phyloP scores from a whole-genome alignment of 2,888 invertebrate genomes.

The Branchellion lobata region DNA sequence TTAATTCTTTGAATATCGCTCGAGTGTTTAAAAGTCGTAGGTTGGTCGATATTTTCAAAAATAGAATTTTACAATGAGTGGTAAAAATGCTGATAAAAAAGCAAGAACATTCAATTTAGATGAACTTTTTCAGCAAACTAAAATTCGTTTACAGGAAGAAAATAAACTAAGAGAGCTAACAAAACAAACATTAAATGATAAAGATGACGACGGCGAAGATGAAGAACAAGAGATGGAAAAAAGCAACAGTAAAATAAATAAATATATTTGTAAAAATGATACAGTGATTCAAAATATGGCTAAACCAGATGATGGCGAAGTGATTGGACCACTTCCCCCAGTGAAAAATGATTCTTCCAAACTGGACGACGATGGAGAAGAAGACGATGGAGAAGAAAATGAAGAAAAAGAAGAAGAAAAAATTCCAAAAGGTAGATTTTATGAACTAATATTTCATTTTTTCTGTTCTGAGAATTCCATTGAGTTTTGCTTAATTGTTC shows the following conservation, averaged over 20 bases:
- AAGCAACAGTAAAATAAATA: slow-evolving; percentile 13
- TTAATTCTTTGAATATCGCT: too few relatives aligned
- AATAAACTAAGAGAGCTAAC: slow-evolving; percentile 21
- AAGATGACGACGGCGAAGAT: slow-evolving; percentile 54
- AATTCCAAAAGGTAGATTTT: slow-evolving; percentile 19
- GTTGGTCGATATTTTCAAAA: too few relatives aligned
- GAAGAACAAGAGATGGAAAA: slow-evolving; percentile 53
- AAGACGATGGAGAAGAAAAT: slow-evolving; percentile 6
- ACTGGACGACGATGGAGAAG: not conserved
- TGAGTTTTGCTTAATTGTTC: too few relatives aligned
- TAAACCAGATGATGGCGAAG: slow-evolving; percentile 23
- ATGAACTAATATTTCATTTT: not conserved
- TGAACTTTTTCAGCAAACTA: slow-evolving; percentile 68
- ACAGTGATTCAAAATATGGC: slow-evolving; percentile 6
- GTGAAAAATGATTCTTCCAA: not conserved
- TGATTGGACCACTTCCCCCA: slow-evolving; percentile 27
- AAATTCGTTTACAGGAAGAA: slow-evolving; percentile 60
- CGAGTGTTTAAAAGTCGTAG: too few relatives aligned
- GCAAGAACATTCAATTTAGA: slow-evolving; percentile 81
- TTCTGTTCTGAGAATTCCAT: not conserved
- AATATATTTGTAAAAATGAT: not conserved
- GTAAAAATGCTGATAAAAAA: slow-evolving; percentile 67
- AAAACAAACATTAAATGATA: slow-evolving; percentile 17
- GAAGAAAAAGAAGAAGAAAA: slow-evolving; percentile 21
- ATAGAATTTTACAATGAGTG: slow-evolving; percentile 25